phyloP scores from a whole-genome alignment of 2,888 invertebrate species.

The Lycia hirtaria region DNA sequence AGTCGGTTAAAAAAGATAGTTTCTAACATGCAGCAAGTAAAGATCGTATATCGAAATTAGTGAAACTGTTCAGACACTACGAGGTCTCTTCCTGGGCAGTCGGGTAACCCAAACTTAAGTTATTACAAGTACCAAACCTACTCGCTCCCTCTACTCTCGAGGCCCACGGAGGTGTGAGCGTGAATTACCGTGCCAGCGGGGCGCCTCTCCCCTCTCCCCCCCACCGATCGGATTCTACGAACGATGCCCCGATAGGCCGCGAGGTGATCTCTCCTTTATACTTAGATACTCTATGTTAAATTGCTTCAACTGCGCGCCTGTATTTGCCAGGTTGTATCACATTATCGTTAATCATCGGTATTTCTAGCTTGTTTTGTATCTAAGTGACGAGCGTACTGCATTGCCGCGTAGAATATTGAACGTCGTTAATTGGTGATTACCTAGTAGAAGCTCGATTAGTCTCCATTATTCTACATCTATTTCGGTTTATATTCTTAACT shows the following conservation, averaged over 20 bases:
- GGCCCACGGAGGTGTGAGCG: slow-evolving; percentile 72
- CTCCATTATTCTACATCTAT: no score
- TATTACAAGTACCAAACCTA: slow-evolving; percentile 64
- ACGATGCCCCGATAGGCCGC: slow-evolving; percentile 48
- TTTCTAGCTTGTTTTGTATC: background rate
- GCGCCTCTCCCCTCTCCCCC: slow-evolving; percentile 48
- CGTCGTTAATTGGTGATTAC: no score
- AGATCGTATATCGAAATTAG: no score
- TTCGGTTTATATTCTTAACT: no score
- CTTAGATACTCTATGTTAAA: slow-evolving; percentile 18
- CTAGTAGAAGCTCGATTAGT: no score
- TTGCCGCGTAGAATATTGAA: no score
- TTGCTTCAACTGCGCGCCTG: slow-evolving; percentile 5
- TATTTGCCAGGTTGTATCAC: slow-evolving; percentile 10
- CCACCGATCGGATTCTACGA: slow-evolving; percentile 50
- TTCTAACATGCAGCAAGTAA: no score
- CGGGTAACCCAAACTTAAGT: no score
- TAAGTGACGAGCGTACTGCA: background rate
- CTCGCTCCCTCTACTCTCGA: slow-evolving; percentile 54
- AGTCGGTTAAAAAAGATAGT: no score
- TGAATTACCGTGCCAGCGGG: slow-evolving; percentile 80
- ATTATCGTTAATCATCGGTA: slow-evolving; percentile 1
- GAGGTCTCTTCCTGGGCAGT: no score
- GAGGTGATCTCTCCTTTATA: slow-evolving; percentile 10
- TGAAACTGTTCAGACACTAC: no score